Percentiles rank a stretch among this genome's conserved stretches.
Evolutionary conservation across 1,140 invertebrate species (phyloP).

Genomic region (Neuroterus valhalla): DNA sequence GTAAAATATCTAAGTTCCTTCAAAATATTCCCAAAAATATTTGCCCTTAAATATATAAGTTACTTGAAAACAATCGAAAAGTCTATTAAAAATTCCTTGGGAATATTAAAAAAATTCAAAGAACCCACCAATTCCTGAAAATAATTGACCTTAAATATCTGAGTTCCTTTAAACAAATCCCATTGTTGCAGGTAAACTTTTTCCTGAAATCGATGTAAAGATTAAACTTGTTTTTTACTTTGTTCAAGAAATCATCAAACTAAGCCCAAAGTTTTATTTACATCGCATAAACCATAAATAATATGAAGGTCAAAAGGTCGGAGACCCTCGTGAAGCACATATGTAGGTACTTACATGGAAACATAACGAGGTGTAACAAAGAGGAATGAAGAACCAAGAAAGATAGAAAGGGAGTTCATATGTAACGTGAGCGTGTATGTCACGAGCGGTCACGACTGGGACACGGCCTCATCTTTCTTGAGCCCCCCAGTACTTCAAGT

Average conservation of each 20-base stretch:
- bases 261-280: constrained; percentile 14
- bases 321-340: constrained; percentile 18
- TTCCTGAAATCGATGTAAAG: too few species aligned
- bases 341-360: constrained; percentile 20
- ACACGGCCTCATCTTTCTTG: constrained; percentile 27
- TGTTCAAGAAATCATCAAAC: constrained; percentile 15
- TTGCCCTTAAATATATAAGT: too few species aligned
- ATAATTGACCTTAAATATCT: too few species aligned
- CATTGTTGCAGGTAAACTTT: too few species aligned
- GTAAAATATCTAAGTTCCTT: too few species aligned
- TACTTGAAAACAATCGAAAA: too few species aligned
- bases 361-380: constrained; percentile 11
- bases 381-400: neutral
- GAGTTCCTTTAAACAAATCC: too few species aligned
- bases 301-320: constrained; percentile 21
- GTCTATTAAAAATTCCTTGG: too few species aligned
- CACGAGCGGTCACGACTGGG: constrained; percentile 22
- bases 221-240: too few species aligned
- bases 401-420: neutral
- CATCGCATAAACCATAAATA: constrained; percentile 28
- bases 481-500: constrained; percentile 25
- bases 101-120: too few species aligned
- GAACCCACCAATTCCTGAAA: too few species aligned
- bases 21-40: too few species aligned
- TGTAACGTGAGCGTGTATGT: constrained; percentile 18